Evolutionary conservation across 2,888 invertebrate species (phyloP).

Genomic region (Sabellastarte sp.): DNA sequence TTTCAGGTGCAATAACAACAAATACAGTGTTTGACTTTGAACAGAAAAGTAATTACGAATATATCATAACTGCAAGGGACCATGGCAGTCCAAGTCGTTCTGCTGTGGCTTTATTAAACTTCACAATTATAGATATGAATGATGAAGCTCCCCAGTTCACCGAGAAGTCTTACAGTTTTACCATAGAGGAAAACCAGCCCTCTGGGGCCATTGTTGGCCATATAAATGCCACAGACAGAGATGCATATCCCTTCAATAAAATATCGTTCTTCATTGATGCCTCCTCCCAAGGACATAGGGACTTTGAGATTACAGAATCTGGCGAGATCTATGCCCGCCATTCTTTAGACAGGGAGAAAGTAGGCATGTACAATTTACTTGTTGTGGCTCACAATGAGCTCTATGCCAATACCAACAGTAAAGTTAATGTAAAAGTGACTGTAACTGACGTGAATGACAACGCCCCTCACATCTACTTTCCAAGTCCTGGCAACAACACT

Average conservation of each 20-base stretch:
- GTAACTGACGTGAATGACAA: slow-evolving; percentile 20
- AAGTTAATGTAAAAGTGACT: slow-evolving; percentile 10
- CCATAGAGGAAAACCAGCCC: background rate
- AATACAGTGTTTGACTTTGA: background rate
- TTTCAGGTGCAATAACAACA: background rate
- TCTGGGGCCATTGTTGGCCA: background rate
- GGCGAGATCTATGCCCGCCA: slow-evolving; percentile 80
- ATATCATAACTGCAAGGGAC: background rate
- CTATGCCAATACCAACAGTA: slow-evolving; percentile 6
- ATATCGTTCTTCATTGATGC: background rate
- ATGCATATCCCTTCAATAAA: background rate
- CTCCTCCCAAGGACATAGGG: background rate
- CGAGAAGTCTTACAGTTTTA: background rate
- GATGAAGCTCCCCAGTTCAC: background rate
- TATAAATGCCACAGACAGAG: background rate
- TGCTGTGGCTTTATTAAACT: background rate
- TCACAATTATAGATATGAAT: background rate
- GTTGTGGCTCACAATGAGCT: slow-evolving; percentile 10
- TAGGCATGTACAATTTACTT: slow-evolving; percentile 8
- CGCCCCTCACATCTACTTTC: slow-evolving; percentile 18
- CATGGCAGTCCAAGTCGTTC: background rate
- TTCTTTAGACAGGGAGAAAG: slow-evolving; percentile 13
- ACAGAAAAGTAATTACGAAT: background rate
- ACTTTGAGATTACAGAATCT: background rate
- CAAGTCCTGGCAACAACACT: slow-evolving; percentile 12